Percentiles rank a stretch among this genome's conserved stretches.
These are phyloP conservation scores for Tenthredo livida DNA, from an alignment of 2,888 invertebrate species.

Conservation along the genomic window DNA sequence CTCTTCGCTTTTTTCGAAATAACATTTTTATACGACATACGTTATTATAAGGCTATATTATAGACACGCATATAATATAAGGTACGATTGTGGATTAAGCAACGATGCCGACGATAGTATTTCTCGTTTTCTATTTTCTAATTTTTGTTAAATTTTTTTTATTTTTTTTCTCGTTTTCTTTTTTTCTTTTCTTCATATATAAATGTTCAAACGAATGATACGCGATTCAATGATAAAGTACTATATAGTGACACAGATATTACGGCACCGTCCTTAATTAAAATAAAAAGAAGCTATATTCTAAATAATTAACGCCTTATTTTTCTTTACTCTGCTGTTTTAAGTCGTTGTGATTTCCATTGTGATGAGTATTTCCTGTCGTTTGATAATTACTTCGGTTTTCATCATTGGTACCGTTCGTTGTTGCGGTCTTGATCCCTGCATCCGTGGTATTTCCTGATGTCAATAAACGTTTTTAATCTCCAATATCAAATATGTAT, in stretches of 20 bases:
- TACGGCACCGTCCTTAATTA: neutral
- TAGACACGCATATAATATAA: neutral
- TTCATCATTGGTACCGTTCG: slow-evolving; percentile 24
- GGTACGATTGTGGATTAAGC: slow-evolving; percentile 26
- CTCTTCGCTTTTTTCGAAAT: neutral
- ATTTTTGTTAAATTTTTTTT: too few species aligned
- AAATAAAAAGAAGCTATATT: neutral
- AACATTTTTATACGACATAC: neutral
- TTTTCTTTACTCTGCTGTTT: slow-evolving; percentile 4
- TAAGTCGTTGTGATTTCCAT: slow-evolving; percentile 23
- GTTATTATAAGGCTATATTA: neutral
- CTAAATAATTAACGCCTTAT: neutral
- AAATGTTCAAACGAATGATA: neutral
- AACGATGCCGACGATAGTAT: neutral
- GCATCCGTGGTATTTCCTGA: slow-evolving; percentile 47
- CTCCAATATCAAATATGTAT: neutral
- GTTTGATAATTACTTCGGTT: slow-evolving; percentile 14
- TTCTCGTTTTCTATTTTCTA: neutral
- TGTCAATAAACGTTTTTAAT: slow-evolving; percentile 44
- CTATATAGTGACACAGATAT: neutral
- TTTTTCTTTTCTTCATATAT: neutral
- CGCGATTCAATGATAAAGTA: neutral
- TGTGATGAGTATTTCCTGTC: slow-evolving; percentile 22
- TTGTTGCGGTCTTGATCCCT: neutral
- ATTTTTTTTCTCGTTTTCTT: neutral